Conservation (phyloP, 2,797 vertebrate species). For the Labroides dimidiatus region DNA sequence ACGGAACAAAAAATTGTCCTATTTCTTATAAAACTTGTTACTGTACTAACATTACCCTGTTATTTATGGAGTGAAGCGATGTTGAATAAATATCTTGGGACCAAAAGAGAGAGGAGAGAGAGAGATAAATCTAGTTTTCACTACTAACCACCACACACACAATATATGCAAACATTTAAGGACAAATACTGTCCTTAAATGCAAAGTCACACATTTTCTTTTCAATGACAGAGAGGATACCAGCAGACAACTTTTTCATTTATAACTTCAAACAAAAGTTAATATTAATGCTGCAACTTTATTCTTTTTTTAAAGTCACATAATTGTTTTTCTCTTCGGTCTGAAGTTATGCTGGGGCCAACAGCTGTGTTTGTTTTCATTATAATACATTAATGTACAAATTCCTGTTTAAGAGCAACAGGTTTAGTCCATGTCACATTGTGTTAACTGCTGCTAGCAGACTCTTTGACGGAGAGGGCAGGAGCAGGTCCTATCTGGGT, state of each 20-base stretch:
- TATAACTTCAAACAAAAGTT: slow-evolving; percentile 68
- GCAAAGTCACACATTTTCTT: neutral
- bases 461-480: slow-evolving; percentile 90
- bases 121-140: too few species aligned
- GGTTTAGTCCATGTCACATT: slow-evolving; percentile 41
- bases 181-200: too few species aligned
- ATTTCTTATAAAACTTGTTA: too few species aligned
- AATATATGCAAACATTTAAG: neutral
- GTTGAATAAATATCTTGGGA: too few species aligned
- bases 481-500: slow-evolving; percentile 94
- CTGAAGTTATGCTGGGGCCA: slow-evolving; percentile 27
- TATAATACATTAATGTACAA: slow-evolving; percentile 73
- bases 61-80: too few species aligned
- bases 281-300: slow-evolving; percentile 28
- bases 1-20: too few species aligned
- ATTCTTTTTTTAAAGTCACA: slow-evolving; percentile 21
- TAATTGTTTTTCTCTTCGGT: slow-evolving; percentile 37
- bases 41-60: too few species aligned
- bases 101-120: too few species aligned
- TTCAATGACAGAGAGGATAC: slow-evolving; percentile 5
- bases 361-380: slow-evolving; percentile 27
- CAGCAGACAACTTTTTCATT: slow-evolving; percentile 41
- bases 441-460: slow-evolving; percentile 84
- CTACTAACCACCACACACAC: neutral
- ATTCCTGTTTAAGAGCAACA: slow-evolving; percentile 49